Percentiles rank a stretch among this genome's conserved stretches.
Evolutionary conservation across 2,888 invertebrate genomes (phyloP).

Genomic region (Agrochola lychnidis): DNA sequence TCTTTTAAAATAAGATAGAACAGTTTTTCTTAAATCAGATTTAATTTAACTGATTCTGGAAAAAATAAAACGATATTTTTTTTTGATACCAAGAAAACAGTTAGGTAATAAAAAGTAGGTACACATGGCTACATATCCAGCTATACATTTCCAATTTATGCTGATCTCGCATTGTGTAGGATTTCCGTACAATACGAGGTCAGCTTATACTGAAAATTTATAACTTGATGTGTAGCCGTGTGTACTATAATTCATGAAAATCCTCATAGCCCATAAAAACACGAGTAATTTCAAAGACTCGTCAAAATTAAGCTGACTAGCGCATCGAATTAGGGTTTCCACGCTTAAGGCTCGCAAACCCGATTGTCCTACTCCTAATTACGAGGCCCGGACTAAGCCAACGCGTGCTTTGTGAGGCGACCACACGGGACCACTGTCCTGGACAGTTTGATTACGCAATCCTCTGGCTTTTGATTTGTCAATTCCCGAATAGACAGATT

Average conservation of each 20-base stretch:
- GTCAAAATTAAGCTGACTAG: constrained; percentile 41
- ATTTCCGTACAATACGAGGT: no score
- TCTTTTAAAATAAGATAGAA: neutral
- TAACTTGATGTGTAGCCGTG: no score
- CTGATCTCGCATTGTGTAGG: no score
- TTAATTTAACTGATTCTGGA: no score
- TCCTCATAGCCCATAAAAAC: neutral
- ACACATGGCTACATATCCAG: no score
- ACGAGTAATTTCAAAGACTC: constrained; percentile 19
- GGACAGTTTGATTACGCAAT: constrained; percentile 61
- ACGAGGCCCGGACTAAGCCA: constrained; percentile 55
- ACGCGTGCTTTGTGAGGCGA: constrained; percentile 63
- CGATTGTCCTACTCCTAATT: constrained; percentile 69
- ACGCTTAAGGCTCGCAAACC: constrained; percentile 52
- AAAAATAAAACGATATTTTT: neutral
- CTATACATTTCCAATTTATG: no score
- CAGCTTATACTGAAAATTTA: no score
- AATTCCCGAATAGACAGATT: constrained; percentile 38
- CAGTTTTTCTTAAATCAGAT: neutral
- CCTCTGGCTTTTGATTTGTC: constrained; percentile 62
- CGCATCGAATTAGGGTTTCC: constrained; percentile 38
- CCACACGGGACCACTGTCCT: constrained; percentile 55
- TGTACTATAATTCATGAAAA: constrained; percentile 1
- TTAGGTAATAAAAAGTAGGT: neutral
- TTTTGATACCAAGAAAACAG: neutral